Evolutionary conservation across 2,888 invertebrate species (phyloP), one percentile per base, ranked within the genome.

Genomic region (Sclerodermus sp.): DNA sequence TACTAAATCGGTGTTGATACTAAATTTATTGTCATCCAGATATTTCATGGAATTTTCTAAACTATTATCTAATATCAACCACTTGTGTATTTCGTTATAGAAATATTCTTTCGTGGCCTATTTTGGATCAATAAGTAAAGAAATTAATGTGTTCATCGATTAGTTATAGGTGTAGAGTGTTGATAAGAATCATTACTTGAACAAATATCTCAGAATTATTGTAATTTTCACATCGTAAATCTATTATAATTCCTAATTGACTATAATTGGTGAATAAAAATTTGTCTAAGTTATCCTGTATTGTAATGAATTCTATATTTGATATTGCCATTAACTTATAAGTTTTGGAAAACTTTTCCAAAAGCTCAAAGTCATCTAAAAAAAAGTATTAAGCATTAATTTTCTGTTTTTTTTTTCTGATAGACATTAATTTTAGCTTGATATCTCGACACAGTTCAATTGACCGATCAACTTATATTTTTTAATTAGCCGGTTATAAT

Each of bases 11-110:
- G 71, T 73, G 3, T 53, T 50, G 8, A 62, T 10, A 36, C 57
- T 60, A 32, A 64, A 71, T 12, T 64, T 49, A 0, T 51, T 58
- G 18, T 71, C 73, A 30, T 68, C 57, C 12, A 73, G 42, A 12
- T 60, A 39, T 12, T 44, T 29, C 14, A 60, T 36, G 12, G 51
- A 57, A 4, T 62, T 53, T 2, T 50, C 52, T 4, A 70, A 51
- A 30, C 58, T 57, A 1, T 34, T 13, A 12, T 53, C 53, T n/a
- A 70, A 30, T 15, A 73, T 60, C 30, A 73, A 57, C 72, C 72
- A 73, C 23, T 61, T 58, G 45, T 69, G 65, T 49, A 49, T 49
- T 29, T 58, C 60, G n/a, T 50, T 60, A 44, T 56, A 63, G 53
- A 60, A 49, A 1, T 31, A 45, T 15, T 58, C 14, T 23, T 45